These are phyloP conservation scores for Ectropis crepuscularia DNA, from an alignment of 2,888 invertebrate species.

Conservation along the genomic window DNA sequence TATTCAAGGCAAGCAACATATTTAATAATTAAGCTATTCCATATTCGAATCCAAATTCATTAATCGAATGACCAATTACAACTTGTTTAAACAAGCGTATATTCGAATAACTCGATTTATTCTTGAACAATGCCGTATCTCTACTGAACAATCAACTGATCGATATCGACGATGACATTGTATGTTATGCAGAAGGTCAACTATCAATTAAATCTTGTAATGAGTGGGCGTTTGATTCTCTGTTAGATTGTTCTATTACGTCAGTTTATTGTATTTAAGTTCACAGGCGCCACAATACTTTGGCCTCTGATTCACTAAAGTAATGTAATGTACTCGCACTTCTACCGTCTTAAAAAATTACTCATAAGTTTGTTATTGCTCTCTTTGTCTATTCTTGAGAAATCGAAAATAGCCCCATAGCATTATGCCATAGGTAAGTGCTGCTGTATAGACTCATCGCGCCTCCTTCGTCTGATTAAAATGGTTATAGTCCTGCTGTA, in stretches of 20 bases:
- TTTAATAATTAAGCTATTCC: too few species aligned
- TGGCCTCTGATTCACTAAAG: too few species aligned
- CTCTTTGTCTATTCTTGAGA: too few species aligned
- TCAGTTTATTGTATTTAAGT: slow-evolving; percentile 22
- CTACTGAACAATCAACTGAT: slow-evolving; percentile 27
- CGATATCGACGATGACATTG: slow-evolving; percentile 33
- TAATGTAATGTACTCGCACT: too few species aligned
- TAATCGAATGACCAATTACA: not conserved
- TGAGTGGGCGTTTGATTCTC: slow-evolving; percentile 23
- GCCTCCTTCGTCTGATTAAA: too few species aligned
- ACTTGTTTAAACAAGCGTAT: not conserved
- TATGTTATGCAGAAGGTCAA: slow-evolving; percentile 28
- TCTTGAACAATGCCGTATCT: not conserved
- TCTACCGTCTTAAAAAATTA: too few species aligned
- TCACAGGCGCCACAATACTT: slow-evolving; percentile 8
- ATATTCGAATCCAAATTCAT: not conserved
- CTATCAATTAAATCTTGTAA: slow-evolving; percentile 29
- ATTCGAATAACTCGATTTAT: slow-evolving; percentile 13
- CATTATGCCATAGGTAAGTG: too few species aligned
- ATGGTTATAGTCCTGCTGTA: too few species aligned
- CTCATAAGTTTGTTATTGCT: too few species aligned
- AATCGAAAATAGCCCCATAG: too few species aligned
- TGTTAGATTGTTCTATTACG: slow-evolving; percentile 18
- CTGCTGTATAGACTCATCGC: too few species aligned
- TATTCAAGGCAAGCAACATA: too few species aligned